These are phyloP conservation scores for Pituophis catenifer DNA, from an alignment of 2,113 vertebrate genomes.

Conservation along the genomic window DNA sequence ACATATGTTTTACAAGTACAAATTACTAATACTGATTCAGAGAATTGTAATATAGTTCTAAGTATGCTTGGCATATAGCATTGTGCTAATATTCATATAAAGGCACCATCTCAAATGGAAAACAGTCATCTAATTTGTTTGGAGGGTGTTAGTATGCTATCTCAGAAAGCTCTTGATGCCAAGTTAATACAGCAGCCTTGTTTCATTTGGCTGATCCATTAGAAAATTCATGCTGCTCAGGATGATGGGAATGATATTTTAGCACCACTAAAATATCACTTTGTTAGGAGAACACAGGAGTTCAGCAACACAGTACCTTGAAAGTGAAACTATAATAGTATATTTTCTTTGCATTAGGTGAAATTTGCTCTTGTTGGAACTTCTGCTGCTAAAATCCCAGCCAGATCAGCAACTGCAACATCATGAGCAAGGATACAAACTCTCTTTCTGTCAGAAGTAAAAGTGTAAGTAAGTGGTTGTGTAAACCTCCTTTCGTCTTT, in stretches of 20 bases:
- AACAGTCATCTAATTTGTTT: not conserved
- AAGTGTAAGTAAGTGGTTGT: conserved; percentile 68
- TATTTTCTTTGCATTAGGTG: conserved; percentile 57
- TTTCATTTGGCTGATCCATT: not conserved
- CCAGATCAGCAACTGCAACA: conserved; percentile 35
- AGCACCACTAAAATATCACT: not conserved
- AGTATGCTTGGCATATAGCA: not conserved
- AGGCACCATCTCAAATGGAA: not conserved
- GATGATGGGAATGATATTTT: not conserved
- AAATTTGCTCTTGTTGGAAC: conserved; percentile 37
- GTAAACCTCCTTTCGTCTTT: not conserved
- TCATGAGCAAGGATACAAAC: conserved; percentile 64
- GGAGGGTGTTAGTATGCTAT: not conserved
- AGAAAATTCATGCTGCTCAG: not conserved
- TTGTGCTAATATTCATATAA: not conserved
- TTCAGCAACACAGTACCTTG: not conserved
- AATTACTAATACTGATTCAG: not conserved
- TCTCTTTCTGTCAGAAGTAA: conserved; percentile 60
- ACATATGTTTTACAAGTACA: not conserved
- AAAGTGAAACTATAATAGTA: not conserved
- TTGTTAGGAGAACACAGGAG: not conserved
- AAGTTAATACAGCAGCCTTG: not conserved
- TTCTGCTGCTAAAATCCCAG: conserved; percentile 19
- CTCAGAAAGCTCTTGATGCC: not conserved
- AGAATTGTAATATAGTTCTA: not conserved